phyloP scores from a whole-genome alignment of 2,888 invertebrate species.

The Lamellibrachia columna region DNA sequence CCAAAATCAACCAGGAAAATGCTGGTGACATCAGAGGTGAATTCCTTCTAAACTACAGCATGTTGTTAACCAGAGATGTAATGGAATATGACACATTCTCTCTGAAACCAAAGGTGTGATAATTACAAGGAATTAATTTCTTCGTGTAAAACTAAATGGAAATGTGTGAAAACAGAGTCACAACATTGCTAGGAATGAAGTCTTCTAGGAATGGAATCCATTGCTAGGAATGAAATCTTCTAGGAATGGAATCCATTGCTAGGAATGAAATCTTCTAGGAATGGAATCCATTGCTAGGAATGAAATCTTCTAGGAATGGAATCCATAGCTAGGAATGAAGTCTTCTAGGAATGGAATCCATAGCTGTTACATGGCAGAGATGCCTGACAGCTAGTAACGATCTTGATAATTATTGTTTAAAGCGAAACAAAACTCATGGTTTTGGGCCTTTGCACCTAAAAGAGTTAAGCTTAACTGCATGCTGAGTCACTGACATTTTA shows the following conservation, averaged over 20 bases:
- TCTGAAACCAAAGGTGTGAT: background rate
- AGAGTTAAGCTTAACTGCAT: no score
- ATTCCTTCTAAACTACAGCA: background rate
- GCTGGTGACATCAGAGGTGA: background rate
- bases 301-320: background rate
- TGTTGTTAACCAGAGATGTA: background rate
- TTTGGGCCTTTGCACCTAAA: no score
- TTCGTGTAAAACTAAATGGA: background rate
- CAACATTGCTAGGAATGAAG: background rate
- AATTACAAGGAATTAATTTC: background rate
- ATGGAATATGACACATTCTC: background rate
- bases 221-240: background rate
- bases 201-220: background rate
- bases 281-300: background rate
- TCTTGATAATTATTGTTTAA: background rate
- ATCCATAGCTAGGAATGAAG: background rate
- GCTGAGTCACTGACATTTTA: no score
- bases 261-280: background rate
- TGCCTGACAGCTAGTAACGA: background rate
- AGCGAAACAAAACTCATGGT: no score
- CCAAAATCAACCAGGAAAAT: background rate
- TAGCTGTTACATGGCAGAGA: background rate
- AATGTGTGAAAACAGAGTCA: background rate
- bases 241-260: background rate
- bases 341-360: background rate